Evolutionary conservation across 23 tunicate species (phyloP).

Genomic region (Phallusia fumigata): DNA sequence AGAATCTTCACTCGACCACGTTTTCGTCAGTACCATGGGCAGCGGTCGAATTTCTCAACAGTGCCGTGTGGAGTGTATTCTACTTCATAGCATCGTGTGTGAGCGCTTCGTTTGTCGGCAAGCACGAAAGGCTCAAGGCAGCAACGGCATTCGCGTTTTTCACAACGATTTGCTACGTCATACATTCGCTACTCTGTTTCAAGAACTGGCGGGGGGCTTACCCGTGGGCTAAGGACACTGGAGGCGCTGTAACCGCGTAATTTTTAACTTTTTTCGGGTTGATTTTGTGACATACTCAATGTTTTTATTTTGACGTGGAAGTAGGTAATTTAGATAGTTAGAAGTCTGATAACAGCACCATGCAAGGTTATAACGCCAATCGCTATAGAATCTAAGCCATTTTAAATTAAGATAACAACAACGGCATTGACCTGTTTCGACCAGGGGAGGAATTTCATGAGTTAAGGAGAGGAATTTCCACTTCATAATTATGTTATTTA

Average conservation of each 20-base stretch:
- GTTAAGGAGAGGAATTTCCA: too few relatives aligned
- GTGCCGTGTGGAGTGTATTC: conserved; percentile 34
- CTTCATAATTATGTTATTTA: too few relatives aligned
- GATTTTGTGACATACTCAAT: background rate
- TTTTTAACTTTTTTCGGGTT: too few relatives aligned
- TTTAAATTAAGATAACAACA: too few relatives aligned
- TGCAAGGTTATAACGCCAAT: too few relatives aligned
- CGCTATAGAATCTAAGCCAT: too few relatives aligned
- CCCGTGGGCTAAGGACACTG: conserved; percentile 14
- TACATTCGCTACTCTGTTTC: conserved; percentile 22
- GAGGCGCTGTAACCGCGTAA: background rate
- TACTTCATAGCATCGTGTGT: conserved; percentile 52
- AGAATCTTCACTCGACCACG: conserved; percentile 7
- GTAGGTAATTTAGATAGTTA: too few relatives aligned
- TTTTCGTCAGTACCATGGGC: conserved; percentile 48
- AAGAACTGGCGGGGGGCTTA: conserved; percentile 34
- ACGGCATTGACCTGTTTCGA: too few relatives aligned
- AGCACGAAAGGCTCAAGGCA: conserved; percentile 1
- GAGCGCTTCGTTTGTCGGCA: background rate
- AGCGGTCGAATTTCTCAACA: conserved; percentile 32
- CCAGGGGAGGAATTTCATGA: too few relatives aligned
- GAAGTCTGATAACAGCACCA: too few relatives aligned
- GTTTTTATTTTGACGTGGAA: too few relatives aligned
- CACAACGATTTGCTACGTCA: conserved; percentile 12
- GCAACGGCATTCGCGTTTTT: conserved; percentile 35